Base-by-base conservation (phyloP, 2,797 vertebrate species). In the Sciurus carolinensis region DNA sequence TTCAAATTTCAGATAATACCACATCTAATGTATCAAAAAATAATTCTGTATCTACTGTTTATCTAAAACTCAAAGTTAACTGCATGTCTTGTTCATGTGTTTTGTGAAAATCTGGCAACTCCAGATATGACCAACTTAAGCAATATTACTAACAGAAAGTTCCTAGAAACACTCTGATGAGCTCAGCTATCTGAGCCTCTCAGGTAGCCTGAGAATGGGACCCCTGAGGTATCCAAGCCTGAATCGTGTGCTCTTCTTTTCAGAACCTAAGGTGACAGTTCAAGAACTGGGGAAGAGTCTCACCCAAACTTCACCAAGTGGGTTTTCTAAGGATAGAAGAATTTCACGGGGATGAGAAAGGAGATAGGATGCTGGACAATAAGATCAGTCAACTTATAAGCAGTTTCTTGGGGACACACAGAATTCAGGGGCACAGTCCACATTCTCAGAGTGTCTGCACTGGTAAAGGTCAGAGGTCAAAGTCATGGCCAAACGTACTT, bases 21-120 rank as follows among this genome's bases (percentile, higher is more conserved):
- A 4, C 30, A 47, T n/a, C 69, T 11, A 33, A 4, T 75, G 39
- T 44, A 72, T 33, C 44, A 54, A 90, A 13, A 85, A 84, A 81
- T 36, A 75, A 64, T 36, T 59, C 14, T 50, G 8, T 64, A 47
- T 39, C 69, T 11, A 24, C 4, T 75, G 52, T 44, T 36, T 36
- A 72, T 33, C 44, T 72, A 26, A 87, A 87, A 62, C 54, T 92
- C 57, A 73, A 72, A 79, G 50, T 87, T 77, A 93, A 90, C 15
- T 36, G 13, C 5, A 9, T 52, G 22, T 6, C 4, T 2, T 64
- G n/a, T 81, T 57, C 73, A 3, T 44, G 44, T 86, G 44, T 36
- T 92, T 96, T 81, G 10, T 69, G 66, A 59, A 87, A 83, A 90
- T 69, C 50, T 82, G 67, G n/a, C 15, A 89, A 67, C 18, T 77